Conservation (phyloP, 2,888 invertebrate genomes). For the Orthosia cruda region DNA sequence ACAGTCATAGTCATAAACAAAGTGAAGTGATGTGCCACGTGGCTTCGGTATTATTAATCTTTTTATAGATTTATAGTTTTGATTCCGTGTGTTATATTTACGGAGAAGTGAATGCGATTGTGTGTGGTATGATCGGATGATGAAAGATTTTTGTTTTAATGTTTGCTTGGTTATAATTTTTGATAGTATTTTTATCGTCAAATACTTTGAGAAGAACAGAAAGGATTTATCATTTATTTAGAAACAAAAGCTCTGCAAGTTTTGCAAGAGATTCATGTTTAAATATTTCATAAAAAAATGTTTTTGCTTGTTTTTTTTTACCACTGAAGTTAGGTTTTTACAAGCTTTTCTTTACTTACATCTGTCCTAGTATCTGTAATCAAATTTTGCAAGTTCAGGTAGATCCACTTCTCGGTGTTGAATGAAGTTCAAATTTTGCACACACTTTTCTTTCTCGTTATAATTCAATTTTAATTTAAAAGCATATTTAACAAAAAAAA, state of each 20-base stretch:
- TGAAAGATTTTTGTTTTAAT: slow-evolving; percentile 28
- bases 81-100: slow-evolving; percentile 49
- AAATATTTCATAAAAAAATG: background rate
- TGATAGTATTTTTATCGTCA: background rate
- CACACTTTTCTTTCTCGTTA: too few species aligned
- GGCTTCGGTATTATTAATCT: slow-evolving; percentile 52
- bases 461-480: too few species aligned
- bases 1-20: slow-evolving; percentile 46
- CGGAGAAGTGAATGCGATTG: slow-evolving; percentile 26
- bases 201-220: background rate
- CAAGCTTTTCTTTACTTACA: background rate
- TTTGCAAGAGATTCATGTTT: background rate
- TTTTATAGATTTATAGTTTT: slow-evolving; percentile 63
- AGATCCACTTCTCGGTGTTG: too few species aligned
- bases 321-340: background rate
- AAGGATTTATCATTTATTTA: background rate
- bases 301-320: background rate
- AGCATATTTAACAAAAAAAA: too few species aligned
- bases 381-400: too few species aligned
- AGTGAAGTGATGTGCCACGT: slow-evolving; percentile 59
- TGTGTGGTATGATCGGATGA: background rate
- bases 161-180: background rate
- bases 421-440: too few species aligned
- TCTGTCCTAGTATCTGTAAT: too few species aligned
- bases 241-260: background rate